Conservation (phyloP, 1,140 invertebrate species). For the Rhynchophorus ferrugineus region DNA sequence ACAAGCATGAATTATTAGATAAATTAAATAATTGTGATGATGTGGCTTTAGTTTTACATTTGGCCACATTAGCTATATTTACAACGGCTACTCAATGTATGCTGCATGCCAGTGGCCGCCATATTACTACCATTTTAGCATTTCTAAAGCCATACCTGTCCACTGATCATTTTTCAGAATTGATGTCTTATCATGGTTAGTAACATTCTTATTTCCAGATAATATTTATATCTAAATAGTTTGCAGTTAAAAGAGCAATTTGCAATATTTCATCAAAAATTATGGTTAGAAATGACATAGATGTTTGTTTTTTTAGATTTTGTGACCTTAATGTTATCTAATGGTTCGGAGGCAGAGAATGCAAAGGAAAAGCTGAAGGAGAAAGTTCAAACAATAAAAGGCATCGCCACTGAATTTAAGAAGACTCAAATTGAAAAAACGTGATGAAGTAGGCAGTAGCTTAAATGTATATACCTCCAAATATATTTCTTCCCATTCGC, state of each 20-base stretch:
- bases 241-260: too few species aligned
- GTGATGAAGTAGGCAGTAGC: too few species aligned
- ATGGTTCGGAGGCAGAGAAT: slow-evolving; percentile 36
- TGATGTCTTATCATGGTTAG: slow-evolving; percentile 72
- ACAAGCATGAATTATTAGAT: slow-evolving; percentile 72
- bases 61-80: slow-evolving; percentile 73
- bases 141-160: slow-evolving; percentile 64
- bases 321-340: slow-evolving; percentile 32
- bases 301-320: slow-evolving; percentile 45
- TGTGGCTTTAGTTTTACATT: slow-evolving; percentile 75
- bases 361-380: slow-evolving; percentile 37
- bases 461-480: too few species aligned
- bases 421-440: slow-evolving; percentile 29
- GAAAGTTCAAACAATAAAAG: slow-evolving; percentile 36
- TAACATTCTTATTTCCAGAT: too few species aligned
- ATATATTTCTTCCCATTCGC: too few species aligned
- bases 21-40: slow-evolving; percentile 67
- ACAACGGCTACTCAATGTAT: slow-evolving; percentile 71
- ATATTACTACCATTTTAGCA: slow-evolving; percentile 71
- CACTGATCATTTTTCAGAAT: slow-evolving; percentile 50
- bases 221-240: too few species aligned
- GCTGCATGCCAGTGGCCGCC: slow-evolving; percentile 84
- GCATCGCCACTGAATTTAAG: slow-evolving; percentile 39
- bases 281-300: too few species aligned
- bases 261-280: too few species aligned